phyloP scores from a whole-genome alignment of 2,888 invertebrate genomes.

The Hemistola chrysoprasaria region DNA sequence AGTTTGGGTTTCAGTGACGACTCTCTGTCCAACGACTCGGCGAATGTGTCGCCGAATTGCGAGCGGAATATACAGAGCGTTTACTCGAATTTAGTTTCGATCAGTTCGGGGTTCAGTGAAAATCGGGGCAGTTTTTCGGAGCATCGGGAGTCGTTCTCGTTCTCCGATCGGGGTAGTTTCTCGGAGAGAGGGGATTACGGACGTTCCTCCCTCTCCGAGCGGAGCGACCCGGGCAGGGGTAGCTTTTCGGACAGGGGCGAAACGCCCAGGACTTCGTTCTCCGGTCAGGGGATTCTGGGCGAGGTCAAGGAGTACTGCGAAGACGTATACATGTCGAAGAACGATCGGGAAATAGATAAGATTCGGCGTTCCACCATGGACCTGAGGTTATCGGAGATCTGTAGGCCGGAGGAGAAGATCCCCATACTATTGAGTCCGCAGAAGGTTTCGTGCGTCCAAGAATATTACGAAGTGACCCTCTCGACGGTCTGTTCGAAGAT shows the following conservation, averaged over 20 bases:
- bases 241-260: slow-evolving; percentile 74
- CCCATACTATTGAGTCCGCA: slow-evolving; percentile 69
- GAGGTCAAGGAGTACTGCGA: slow-evolving; percentile 72
- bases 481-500: slow-evolving; percentile 91
- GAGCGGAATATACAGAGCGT: slow-evolving; percentile 74
- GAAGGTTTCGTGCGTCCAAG: slow-evolving; percentile 64
- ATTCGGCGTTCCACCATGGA: slow-evolving; percentile 73
- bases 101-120: slow-evolving; percentile 83
- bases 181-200: slow-evolving; percentile 73
- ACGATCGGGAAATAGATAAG: slow-evolving; percentile 65
- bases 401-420: slow-evolving; percentile 60
- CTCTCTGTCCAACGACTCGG: slow-evolving; percentile 86
- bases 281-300: slow-evolving; percentile 68
- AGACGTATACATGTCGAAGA: slow-evolving; percentile 66
- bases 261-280: slow-evolving; percentile 71
- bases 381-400: slow-evolving; percentile 62
- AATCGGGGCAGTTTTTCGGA: slow-evolving; percentile 78
- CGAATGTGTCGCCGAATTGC: slow-evolving; percentile 79
- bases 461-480: slow-evolving; percentile 87
- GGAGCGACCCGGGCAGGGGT: slow-evolving; percentile 75
- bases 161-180: slow-evolving; percentile 73
- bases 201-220: slow-evolving; percentile 75
- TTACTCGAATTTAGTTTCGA: slow-evolving; percentile 78
- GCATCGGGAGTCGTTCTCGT: slow-evolving; percentile 72
- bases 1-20: slow-evolving; percentile 88